A percentile compares a stretch with the other conserved stretches of the same genome.
These are phyloP conservation scores for Acanthopleura granulata DNA, from an alignment of 2,888 invertebrate genomes.

Conservation along the genomic window DNA sequence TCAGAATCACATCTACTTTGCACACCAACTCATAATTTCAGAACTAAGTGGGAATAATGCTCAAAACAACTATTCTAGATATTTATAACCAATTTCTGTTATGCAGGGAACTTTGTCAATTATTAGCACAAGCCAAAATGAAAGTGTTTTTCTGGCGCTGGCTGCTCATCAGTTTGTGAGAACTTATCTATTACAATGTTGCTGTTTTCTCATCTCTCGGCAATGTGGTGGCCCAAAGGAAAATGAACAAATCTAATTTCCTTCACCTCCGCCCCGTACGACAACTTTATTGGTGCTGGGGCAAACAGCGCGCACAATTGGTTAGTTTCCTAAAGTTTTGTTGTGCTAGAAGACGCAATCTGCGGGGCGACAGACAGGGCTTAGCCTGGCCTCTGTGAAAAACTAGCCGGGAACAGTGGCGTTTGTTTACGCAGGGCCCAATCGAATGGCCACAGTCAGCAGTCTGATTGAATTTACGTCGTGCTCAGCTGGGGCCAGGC, in stretches of 20 bases:
- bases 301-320: slow-evolving; percentile 1
- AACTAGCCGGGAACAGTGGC: slow-evolving; percentile 1
- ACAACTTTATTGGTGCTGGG: slow-evolving; percentile 14
- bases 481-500: slow-evolving; percentile 23
- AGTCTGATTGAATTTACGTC: slow-evolving; percentile 33
- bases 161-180: too few species aligned
- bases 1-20: too few species aligned
- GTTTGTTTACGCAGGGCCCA: slow-evolving; percentile 18
- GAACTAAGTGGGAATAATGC: too few species aligned
- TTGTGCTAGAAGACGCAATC: slow-evolving; percentile 18
- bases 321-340: slow-evolving; percentile 8
- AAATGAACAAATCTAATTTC: slow-evolving; percentile 13
- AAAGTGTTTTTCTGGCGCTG: neutral
- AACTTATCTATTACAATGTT: neutral
- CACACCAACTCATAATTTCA: too few species aligned
- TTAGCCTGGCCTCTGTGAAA: slow-evolving; percentile 9
- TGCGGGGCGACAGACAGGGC: neutral
- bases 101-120: neutral
- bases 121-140: neutral
- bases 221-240: neutral
- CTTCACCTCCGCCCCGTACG: neutral
- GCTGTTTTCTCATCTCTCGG: neutral
- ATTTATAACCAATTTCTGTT: neutral
- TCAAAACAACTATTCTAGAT: too few species aligned
- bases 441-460: slow-evolving; percentile 29